Evolutionary conservation across 2,113 vertebrate genomes (phyloP), one percentile per base, ranked within the genome.

Genomic region (Sarotherodon lohbergeri): DNA sequence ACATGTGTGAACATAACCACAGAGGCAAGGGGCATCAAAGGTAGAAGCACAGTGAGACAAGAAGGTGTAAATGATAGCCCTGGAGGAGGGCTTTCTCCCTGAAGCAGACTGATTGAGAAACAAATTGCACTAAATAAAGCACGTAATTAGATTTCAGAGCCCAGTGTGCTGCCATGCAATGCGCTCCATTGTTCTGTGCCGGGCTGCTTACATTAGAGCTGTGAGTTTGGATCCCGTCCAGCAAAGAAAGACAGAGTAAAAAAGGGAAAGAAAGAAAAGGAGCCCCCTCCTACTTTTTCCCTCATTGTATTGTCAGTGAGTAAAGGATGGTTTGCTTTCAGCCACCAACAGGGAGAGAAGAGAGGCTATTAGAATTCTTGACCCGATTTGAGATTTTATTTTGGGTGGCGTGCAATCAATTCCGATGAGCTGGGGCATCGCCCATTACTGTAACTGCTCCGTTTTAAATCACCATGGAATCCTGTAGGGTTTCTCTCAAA

Each of bases 71-170:
- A 95, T 94, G 96, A 97, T 94, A 89, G 93, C 96, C 56, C 95
- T 94, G 97, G 90, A 96, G 96, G 94, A 90, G 96, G 96, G 96
- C 96, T 97, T 98, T 97, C 96, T 97, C 97, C 95, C 96, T 96
- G 96, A 95, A 95, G 81, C 96, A 97, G 97, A 98, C 97, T 98
- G 97, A 98, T 98, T 98, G 98, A 97, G 97, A 98, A 98, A 98
- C 98, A 99, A 99, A 99, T 98, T 98, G 97, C 94, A 89, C 96
- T 97, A 98, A 99, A 98, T 98, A 98, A 98, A 98, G 98, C 98
- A 98, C 98, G 97, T 98, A 98, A 99, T 99, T 98, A 97, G 98
- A 99, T 99, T 98, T 99, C 96, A 97, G 96, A 91, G 91, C 87
- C 90, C 96, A 95, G 96, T 89, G 96, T 96, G 91, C 89, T 90